These are phyloP conservation scores for Mylabris phalerata DNA, from an alignment of 1,140 invertebrate species.

Conservation along the genomic window DNA sequence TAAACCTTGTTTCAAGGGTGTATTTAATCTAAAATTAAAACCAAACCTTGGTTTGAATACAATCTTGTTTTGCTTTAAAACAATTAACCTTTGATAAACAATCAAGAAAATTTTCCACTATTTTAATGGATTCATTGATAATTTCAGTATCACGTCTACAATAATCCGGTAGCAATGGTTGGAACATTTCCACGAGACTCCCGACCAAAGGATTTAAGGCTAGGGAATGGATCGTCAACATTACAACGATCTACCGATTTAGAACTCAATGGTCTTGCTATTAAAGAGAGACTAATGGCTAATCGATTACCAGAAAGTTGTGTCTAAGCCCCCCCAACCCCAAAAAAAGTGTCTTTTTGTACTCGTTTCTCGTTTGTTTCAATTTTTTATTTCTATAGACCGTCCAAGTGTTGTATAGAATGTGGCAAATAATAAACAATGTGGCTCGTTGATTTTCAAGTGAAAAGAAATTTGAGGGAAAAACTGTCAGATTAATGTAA, in stretches of 20 bases:
- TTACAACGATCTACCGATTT: slow-evolving; percentile 31
- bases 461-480: too few relatives aligned
- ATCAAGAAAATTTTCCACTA: too few relatives aligned
- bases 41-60: too few relatives aligned
- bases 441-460: too few relatives aligned
- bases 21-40: too few relatives aligned
- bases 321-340: slow-evolving; percentile 47
- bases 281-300: slow-evolving; percentile 66
- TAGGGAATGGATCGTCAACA: slow-evolving; percentile 36
- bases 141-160: slow-evolving; percentile 40
- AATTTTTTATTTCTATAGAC: too few relatives aligned
- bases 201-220: slow-evolving; percentile 38
- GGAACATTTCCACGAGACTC: slow-evolving; percentile 41
- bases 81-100: too few relatives aligned
- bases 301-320: slow-evolving; percentile 69
- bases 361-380: too few relatives aligned
- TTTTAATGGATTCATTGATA: background rate
- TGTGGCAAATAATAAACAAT: too few relatives aligned
- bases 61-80: too few relatives aligned
- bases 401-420: slow-evolving; percentile 4
- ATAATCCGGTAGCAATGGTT: slow-evolving; percentile 38
- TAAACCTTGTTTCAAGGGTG: too few relatives aligned
- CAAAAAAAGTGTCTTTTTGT: slow-evolving; percentile 4
- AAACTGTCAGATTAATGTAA: too few relatives aligned
- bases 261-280: slow-evolving; percentile 59